Percentiles rank a stretch among this genome's conserved stretches.
These are phyloP conservation scores for Cyrtodaria siliqua DNA, from an alignment of 2,888 invertebrate species.

Conservation along the genomic window DNA sequence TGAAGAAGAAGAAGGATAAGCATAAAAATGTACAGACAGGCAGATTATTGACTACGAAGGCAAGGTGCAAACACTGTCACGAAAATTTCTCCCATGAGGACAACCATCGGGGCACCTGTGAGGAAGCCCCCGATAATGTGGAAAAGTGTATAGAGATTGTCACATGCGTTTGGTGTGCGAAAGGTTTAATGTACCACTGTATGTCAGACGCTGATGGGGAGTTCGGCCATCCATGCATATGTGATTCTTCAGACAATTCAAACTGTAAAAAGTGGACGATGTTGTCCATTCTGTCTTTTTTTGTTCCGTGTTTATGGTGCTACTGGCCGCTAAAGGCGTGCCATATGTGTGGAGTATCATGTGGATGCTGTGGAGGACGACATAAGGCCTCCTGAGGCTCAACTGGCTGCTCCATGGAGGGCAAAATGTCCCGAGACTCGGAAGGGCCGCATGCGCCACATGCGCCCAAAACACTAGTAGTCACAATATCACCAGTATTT, in stretches of 20 bases:
- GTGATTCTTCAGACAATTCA: slow-evolving; percentile 87
- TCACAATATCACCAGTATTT: too few species aligned
- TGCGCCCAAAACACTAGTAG: too few species aligned
- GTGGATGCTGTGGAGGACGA: slow-evolving; percentile 93
- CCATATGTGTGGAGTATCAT: slow-evolving; percentile 93
- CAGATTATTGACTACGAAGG: slow-evolving; percentile 63
- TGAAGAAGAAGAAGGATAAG: slow-evolving; percentile 79
- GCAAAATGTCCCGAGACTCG: slow-evolving; percentile 2
- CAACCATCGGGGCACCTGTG: slow-evolving; percentile 92
- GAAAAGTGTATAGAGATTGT: slow-evolving; percentile 93
- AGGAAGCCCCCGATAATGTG: slow-evolving; percentile 93
- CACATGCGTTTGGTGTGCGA: slow-evolving; percentile 94
- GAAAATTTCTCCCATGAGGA: slow-evolving; percentile 91
- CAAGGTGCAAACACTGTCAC: slow-evolving; percentile 87
- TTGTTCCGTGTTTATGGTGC: slow-evolving; percentile 98
- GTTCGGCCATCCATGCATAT: slow-evolving; percentile 91
- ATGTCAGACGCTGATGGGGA: slow-evolving; percentile 96
- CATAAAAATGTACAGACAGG: slow-evolving; percentile 63
- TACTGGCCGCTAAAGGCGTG: slow-evolving; percentile 95
- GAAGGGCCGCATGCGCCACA: not conserved
- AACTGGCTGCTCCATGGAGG: slow-evolving; percentile 3
- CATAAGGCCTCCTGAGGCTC: slow-evolving; percentile 87
- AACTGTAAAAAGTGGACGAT: slow-evolving; percentile 93
- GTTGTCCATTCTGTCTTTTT: slow-evolving; percentile 92
- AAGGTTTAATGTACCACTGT: slow-evolving; percentile 97